Evolutionary conservation across 2,888 invertebrate genomes (phyloP).

Genomic region (Muschampia plurimacula): DNA sequence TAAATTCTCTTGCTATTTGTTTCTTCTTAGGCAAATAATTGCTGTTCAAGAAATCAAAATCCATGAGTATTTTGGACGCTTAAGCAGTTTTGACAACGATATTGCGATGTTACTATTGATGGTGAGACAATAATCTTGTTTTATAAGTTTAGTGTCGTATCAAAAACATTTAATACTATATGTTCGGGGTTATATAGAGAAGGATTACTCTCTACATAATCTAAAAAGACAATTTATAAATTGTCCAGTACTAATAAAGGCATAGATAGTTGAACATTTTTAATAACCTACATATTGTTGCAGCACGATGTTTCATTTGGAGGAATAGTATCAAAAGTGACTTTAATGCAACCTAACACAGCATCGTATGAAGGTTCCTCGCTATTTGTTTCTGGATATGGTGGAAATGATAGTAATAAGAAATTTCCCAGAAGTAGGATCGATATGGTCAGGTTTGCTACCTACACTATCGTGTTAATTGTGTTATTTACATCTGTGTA

Average conservation of each 20-base stretch:
- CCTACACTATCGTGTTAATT: too few species aligned
- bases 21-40: slow-evolving; percentile 61
- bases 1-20: not conserved
- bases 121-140: slow-evolving; percentile 5
- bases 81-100: slow-evolving; percentile 64
- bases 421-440: too few species aligned
- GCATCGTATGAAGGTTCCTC: slow-evolving; percentile 50
- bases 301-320: slow-evolving; percentile 52
- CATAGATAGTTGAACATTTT: too few species aligned
- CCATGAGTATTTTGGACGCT: slow-evolving; percentile 68
- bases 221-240: too few species aligned
- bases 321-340: slow-evolving; percentile 56
- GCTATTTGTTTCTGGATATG: slow-evolving; percentile 65
- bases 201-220: too few species aligned
- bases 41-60: slow-evolving; percentile 61
- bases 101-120: slow-evolving; percentile 67
- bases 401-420: slow-evolving; percentile 55
- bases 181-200: too few species aligned
- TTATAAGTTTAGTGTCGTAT: too few species aligned
- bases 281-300: not conserved
- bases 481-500: too few species aligned
- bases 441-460: too few species aligned
- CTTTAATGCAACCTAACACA: slow-evolving; percentile 56
- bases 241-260: not conserved
- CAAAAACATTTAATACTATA: too few species aligned